Percentiles rank a stretch among this genome's conserved stretches.
Evolutionary conservation across 64 coral and sea anemone species (phyloP).

Genomic region (Dendrophyllia cribrosa): DNA sequence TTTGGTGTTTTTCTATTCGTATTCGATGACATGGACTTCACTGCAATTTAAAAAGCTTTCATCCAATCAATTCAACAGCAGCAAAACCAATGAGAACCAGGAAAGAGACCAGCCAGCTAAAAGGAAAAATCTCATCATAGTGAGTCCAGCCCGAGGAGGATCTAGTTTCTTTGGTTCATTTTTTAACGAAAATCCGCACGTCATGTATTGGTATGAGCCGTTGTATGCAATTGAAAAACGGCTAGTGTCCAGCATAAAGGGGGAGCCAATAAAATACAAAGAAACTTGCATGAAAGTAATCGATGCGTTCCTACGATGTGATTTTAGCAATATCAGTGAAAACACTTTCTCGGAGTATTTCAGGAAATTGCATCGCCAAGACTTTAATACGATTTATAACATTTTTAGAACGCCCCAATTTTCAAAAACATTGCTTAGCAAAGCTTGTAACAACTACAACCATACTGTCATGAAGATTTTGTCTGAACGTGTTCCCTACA

Average conservation of each 20-base stretch:
- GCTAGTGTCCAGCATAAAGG: not conserved
- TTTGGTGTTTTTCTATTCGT: too few relatives aligned
- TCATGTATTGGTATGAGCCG: conserved; percentile 11
- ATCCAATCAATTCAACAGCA: too few relatives aligned
- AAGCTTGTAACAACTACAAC: not conserved
- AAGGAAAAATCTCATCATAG: too few relatives aligned
- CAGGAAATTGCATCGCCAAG: too few relatives aligned
- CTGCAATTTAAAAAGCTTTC: too few relatives aligned
- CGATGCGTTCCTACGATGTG: not conserved
- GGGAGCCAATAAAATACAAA: not conserved
- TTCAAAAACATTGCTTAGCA: not conserved
- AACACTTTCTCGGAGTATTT: not conserved
- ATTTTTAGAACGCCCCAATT: not conserved
- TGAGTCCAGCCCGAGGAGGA: too few relatives aligned
- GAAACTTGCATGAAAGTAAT: not conserved
- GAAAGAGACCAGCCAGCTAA: not conserved
- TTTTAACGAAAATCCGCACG: not conserved
- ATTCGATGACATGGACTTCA: too few relatives aligned
- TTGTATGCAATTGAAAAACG: not conserved
- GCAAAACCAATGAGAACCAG: too few relatives aligned
- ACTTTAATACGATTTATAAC: not conserved
- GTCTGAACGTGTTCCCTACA: not conserved
- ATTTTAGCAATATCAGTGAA: not conserved
- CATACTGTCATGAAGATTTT: conserved; percentile 13
- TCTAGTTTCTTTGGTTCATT: not conserved